Conservation (phyloP, 2,888 invertebrate genomes). For the Coronaproctus castanopsis region DNA sequence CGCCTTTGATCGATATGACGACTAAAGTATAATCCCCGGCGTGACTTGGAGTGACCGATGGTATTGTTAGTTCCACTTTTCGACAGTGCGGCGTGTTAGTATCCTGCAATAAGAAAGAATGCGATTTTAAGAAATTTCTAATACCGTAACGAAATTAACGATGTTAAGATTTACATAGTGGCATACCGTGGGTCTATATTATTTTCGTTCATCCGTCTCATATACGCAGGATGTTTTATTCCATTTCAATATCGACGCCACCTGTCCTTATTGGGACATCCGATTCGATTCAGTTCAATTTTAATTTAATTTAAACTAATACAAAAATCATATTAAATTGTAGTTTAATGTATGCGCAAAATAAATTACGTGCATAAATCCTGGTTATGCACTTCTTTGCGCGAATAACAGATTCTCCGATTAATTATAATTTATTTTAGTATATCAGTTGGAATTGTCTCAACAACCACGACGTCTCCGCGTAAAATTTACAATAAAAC, state of each 20-base stretch:
- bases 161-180: no score
- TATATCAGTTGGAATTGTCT: background rate
- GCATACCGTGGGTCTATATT: no score
- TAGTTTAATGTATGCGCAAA: no score
- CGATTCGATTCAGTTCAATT: background rate
- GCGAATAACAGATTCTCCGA: no score
- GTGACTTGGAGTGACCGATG: constrained; percentile 2
- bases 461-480: background rate
- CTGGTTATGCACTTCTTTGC: no score
- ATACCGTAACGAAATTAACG: background rate
- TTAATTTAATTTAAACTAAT: background rate
- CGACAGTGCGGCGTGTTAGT: constrained; percentile 7
- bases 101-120: constrained; percentile 1
- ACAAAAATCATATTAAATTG: background rate
- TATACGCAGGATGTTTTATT: no score
- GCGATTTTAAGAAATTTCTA: no score
- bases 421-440: no score
- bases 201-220: no score
- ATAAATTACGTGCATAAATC: no score
- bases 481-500: background rate
- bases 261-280: no score
- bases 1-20: constrained; percentile 5
- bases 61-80: constrained; percentile 10
- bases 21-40: constrained; percentile 11
- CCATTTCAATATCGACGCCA: no score